Evolutionary conservation across 1,140 invertebrate species (phyloP).

Genomic region (Penaeus indicus): DNA sequence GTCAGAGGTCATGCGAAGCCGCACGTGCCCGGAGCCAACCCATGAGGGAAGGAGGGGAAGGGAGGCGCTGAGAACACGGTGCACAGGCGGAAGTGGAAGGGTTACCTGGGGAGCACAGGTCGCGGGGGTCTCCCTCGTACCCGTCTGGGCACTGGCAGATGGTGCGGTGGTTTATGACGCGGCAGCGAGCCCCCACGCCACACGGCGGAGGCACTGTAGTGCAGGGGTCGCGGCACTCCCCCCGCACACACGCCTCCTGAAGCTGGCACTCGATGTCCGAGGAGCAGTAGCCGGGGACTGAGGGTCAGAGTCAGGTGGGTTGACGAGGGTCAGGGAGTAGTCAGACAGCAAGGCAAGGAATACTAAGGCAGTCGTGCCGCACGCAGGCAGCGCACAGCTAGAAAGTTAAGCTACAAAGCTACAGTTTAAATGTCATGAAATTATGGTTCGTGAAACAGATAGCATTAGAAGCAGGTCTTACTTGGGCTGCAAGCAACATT

Average conservation of each 20-base stretch:
- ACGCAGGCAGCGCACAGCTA: conserved; percentile 71
- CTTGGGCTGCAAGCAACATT: conserved; percentile 62
- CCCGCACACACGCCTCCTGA: conserved; percentile 68
- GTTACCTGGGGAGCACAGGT: conserved; percentile 74
- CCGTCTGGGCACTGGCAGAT: conserved; percentile 85
- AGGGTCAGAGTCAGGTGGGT: conserved; percentile 57
- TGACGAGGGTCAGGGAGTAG: conserved; percentile 65
- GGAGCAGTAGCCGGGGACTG: conserved; percentile 67
- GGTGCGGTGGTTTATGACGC: conserved; percentile 77
- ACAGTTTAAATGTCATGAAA: not conserved
- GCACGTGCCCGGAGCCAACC: not conserved
- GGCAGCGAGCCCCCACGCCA: conserved; percentile 64
- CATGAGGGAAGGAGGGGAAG: conserved; percentile 4
- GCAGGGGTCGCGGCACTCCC: conserved; percentile 74
- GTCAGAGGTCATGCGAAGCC: conserved; percentile 47
- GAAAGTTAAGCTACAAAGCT: conserved; percentile 81
- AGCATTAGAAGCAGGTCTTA: conserved; percentile 76
- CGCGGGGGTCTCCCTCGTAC: conserved; percentile 82
- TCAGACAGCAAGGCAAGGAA: conserved; percentile 39
- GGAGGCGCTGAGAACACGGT: not conserved
- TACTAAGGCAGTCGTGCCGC: not conserved
- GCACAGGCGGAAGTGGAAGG: not conserved
- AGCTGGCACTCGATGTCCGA: conserved; percentile 68
- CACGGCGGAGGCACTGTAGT: conserved; percentile 67
- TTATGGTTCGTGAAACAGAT: conserved; percentile 85